These are phyloP conservation scores for Torymus tubicola DNA, from an alignment of 2,888 invertebrate species.

Conservation along the genomic window DNA sequence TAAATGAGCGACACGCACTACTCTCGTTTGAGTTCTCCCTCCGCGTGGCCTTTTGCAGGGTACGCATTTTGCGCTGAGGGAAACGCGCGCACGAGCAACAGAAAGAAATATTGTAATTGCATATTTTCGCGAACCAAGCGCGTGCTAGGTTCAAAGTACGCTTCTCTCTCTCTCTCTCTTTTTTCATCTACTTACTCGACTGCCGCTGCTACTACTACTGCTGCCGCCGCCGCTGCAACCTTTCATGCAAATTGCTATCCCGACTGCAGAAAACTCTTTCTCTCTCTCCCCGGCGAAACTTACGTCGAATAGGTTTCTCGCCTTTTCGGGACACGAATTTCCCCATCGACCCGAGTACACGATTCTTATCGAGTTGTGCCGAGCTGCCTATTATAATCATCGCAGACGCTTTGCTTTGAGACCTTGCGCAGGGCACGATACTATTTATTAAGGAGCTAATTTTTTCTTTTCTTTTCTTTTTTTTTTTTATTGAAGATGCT, in stretches of 20 bases:
- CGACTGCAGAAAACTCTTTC: slow-evolving; percentile 32
- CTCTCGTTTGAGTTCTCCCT: no score
- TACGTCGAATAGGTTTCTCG: slow-evolving; percentile 45
- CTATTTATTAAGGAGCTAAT: no score
- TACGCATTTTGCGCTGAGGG: no score
- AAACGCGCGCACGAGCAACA: neutral
- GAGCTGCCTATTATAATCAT: no score
- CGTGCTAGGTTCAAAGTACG: slow-evolving; percentile 18
- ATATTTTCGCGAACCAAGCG: slow-evolving; percentile 31
- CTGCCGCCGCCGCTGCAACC: slow-evolving; percentile 24
- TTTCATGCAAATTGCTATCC: slow-evolving; percentile 53
- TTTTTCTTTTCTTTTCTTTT: no score
- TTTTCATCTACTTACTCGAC: slow-evolving; percentile 45
- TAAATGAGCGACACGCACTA: slow-evolving; percentile 30
- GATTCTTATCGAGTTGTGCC: neutral
- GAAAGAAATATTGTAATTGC: slow-evolving; percentile 49
- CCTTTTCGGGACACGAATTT: slow-evolving; percentile 28
- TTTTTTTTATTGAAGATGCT: no score
- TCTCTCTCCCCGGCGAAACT: slow-evolving; percentile 17
- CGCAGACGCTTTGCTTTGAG: no score
- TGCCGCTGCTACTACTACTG: neutral
- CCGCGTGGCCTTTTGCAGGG: no score
- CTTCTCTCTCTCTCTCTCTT: slow-evolving; percentile 7
- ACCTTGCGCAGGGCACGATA: no score
- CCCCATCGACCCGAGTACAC: neutral